These are phyloP conservation scores for Lepus timidus DNA, from an alignment of 2,113 vertebrate species.

Conservation along the genomic window DNA sequence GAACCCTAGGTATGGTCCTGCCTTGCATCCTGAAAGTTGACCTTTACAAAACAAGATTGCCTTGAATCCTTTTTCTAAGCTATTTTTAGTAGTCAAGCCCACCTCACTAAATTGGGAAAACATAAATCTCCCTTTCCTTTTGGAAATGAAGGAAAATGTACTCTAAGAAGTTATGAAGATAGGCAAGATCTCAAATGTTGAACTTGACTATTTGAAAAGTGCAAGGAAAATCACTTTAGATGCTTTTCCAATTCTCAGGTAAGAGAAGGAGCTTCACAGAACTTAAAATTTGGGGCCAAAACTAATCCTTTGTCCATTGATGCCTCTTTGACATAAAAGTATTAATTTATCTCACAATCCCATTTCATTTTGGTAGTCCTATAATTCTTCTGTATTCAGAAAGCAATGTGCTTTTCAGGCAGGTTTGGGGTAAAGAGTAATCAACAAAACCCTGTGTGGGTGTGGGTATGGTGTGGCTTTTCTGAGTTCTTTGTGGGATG, in stretches of 20 bases:
- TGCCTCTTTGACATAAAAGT: conserved; percentile 51
- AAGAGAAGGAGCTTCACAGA: conserved; percentile 39
- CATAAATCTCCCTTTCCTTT: conserved; percentile 26
- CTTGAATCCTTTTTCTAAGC: conserved; percentile 38
- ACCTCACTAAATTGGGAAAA: conserved; percentile 47
- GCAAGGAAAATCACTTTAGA: conserved; percentile 45
- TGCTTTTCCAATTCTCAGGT: conserved; percentile 18
- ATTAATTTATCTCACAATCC: conserved; percentile 37
- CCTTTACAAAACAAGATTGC: conserved; percentile 36
- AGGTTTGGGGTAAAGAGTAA: conserved; percentile 58
- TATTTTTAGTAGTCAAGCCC: conserved; percentile 36
- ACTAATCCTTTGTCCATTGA: neutral
- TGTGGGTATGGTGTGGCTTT: conserved; percentile 58
- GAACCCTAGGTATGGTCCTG: neutral
- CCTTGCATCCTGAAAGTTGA: conserved; percentile 24
- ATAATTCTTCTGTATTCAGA: conserved; percentile 56
- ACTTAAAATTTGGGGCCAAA: conserved; percentile 56
- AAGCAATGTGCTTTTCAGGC: conserved; percentile 51
- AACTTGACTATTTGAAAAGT: conserved; percentile 51
- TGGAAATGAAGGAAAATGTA: conserved; percentile 40
- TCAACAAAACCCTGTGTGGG: conserved; percentile 71
- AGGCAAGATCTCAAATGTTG: conserved; percentile 29
- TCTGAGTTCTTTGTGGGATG: conserved; percentile 66
- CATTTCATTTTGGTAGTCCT: conserved; percentile 40
- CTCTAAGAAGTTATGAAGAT: conserved; percentile 44